A percentile compares a stretch with the other conserved stretches of the same genome.
phyloP scores from a whole-genome alignment of 2,888 invertebrate genomes.

The Yponomeuta evonymella region DNA sequence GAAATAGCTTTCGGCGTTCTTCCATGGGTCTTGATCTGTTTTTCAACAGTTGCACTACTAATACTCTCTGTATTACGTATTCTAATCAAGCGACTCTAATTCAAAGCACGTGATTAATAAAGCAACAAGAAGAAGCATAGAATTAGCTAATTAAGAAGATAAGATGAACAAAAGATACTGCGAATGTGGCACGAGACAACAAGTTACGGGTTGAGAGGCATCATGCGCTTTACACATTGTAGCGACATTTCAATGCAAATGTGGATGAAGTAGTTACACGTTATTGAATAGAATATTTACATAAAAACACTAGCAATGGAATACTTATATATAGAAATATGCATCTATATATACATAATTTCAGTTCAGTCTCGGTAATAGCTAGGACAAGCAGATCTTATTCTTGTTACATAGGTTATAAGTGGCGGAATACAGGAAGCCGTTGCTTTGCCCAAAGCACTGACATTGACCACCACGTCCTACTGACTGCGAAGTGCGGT shows the following conservation, averaged over 20 bases:
- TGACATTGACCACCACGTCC: no score
- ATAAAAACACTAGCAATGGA: background rate
- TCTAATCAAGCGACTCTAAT: background rate
- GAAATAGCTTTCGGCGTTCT: slow-evolving; percentile 53
- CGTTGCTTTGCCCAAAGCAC: no score
- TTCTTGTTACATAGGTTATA: no score
- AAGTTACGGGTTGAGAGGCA: background rate
- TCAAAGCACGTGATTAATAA: no score
- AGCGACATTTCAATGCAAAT: slow-evolving; percentile 1
- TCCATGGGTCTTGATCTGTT: slow-evolving; percentile 32
- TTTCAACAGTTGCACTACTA: slow-evolving; percentile 25
- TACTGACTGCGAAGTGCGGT: no score
- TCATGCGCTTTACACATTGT: background rate
- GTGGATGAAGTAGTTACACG: background rate
- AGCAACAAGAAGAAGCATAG: no score
- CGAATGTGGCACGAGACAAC: background rate
- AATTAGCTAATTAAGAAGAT: no score
- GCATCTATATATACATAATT: no score
- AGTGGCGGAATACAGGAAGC: no score
- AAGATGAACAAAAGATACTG: no score
- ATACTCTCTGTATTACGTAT: background rate
- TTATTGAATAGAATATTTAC: background rate
- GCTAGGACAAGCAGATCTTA: no score
- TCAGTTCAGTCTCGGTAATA: no score
- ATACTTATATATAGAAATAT: background rate